Evolutionary conservation across 2,888 invertebrate genomes (phyloP), one percentile per base, ranked within the genome.

Genomic region (Spicauda simplicius): DNA sequence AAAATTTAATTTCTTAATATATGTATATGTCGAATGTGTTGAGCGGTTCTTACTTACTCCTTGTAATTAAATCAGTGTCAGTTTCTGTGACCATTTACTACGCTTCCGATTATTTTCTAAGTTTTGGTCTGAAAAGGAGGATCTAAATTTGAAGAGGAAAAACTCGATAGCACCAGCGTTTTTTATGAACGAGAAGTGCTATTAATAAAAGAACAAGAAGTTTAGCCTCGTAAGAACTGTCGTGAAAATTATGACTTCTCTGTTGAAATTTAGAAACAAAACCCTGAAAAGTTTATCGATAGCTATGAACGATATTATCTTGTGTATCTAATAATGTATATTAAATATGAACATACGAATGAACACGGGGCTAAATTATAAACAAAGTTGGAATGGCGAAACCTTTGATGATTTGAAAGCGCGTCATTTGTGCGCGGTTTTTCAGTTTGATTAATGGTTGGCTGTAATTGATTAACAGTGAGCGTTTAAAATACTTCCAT

Each of bases 341-440:
- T 57, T 37, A 57, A 33, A 57, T 57, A 37, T 56, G 37, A n/a
- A 62, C 20, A 10, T 33, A 33, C 33, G 33, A n/a, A 45, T 45
- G n/a, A 45, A 45, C 4, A 45, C 45, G 45, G 37, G 37, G n/a
- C 14, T 45, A 45, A 45, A 45, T 45, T n/a, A 12, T 45, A n/a
- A 14, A n/a, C 7, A 37, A 58, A 30, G 53, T 59, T 16, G 16
- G 57, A 57, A 64, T 65, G 25, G 53, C 41, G 30, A 59, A 66
- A 20, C 54, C 65, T 54, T 54, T 60, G 18, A 60, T 60, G 59
- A 66, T 60, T 48, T 45, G 48, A 30, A 55, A 12, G 30, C 30
- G 53, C 30, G 59, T 57, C 58, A 64, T 65, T 65, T 45, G 45
- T 41, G 18, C 30, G 59, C 45, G 53, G 58, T 25, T 45, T 37